These are phyloP conservation scores for Manis crassicaudata DNA, from an alignment of 2,797 vertebrate genomes.

Conservation along the genomic window DNA sequence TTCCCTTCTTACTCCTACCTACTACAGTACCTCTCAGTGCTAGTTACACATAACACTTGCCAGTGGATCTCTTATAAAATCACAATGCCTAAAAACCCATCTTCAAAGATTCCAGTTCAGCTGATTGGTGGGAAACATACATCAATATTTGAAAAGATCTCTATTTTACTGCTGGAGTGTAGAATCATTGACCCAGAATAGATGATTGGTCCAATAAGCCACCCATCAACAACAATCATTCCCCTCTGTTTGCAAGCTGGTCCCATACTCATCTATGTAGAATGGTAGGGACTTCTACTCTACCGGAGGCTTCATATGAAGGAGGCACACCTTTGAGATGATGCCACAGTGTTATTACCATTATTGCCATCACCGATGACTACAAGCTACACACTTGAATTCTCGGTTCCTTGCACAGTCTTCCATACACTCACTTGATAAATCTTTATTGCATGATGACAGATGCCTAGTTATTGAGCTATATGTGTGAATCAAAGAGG, in stretches of 20 bases:
- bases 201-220: background rate
- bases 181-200: background rate
- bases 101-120: background rate
- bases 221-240: background rate
- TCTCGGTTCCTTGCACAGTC: background rate
- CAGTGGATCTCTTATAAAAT: background rate
- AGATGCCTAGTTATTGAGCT: background rate
- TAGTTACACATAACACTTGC: background rate
- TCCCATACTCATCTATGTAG: background rate
- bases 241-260: background rate
- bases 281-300: background rate
- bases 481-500: background rate
- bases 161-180: background rate
- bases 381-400: background rate
- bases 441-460: background rate
- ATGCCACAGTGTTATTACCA: background rate
- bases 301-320: background rate
- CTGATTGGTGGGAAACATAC: background rate
- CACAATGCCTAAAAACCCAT: background rate
- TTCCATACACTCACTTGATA: background rate
- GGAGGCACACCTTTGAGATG: background rate
- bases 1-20: background rate
- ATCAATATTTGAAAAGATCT: background rate
- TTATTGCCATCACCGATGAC: background rate
- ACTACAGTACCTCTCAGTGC: background rate